These are phyloP conservation scores for Telmatochromis sp. DNA, from an alignment of 2,113 vertebrate genomes.

Conservation along the genomic window DNA sequence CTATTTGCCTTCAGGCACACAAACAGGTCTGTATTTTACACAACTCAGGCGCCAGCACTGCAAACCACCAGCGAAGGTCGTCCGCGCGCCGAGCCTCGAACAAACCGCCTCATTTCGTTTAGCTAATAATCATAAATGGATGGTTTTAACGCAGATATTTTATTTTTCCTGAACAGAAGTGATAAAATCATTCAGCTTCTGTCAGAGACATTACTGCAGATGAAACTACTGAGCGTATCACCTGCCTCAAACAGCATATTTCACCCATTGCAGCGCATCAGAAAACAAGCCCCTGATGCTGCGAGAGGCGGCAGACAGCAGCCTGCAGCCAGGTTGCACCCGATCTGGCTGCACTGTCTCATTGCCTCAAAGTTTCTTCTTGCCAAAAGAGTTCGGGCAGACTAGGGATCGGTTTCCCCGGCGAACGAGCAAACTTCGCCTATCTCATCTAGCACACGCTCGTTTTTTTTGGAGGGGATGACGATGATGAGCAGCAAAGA, in stretches of 20 bases:
- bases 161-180: not conserved
- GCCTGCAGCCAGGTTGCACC: slow-evolving; percentile 21
- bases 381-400: slow-evolving; percentile 38
- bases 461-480: slow-evolving; percentile 15
- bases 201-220: not conserved
- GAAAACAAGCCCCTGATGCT: not conserved
- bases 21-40: slow-evolving; percentile 32
- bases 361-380: slow-evolving; percentile 22
- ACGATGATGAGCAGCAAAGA: slow-evolving; percentile 57
- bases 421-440: slow-evolving; percentile 44
- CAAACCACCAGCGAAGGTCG: slow-evolving; percentile 16
- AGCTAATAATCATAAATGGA: slow-evolving; percentile 1
- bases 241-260: not conserved
- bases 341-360: slow-evolving; percentile 21
- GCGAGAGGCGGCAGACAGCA: not conserved
- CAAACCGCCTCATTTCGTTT: not conserved
- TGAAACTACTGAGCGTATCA: not conserved
- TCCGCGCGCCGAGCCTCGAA: not conserved
- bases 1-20: slow-evolving; percentile 35
- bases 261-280: not conserved
- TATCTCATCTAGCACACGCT: slow-evolving; percentile 33
- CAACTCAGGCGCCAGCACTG: slow-evolving; percentile 22
- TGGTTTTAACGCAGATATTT: not conserved
- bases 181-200: not conserved
- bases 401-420: slow-evolving; percentile 33